Conservation (phyloP, 2,113 vertebrate species). For the Etheostoma spectabile region DNA sequence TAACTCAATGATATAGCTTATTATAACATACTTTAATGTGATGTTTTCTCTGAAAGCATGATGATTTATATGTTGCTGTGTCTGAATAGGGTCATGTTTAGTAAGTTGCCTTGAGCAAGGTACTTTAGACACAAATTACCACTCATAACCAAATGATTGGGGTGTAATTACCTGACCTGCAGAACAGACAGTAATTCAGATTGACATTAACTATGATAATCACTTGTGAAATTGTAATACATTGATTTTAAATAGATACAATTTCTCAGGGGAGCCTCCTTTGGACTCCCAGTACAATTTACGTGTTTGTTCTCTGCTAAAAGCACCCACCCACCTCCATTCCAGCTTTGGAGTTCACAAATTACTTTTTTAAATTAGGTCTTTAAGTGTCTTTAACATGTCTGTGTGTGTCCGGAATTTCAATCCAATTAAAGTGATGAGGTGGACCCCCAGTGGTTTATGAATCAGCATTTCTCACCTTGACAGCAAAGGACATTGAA, state of each 20-base stretch:
- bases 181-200: conserved; percentile 16
- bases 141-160: background rate
- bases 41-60: background rate
- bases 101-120: background rate
- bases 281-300: background rate
- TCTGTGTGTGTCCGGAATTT: background rate
- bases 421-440: conserved; percentile 12
- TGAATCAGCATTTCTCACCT: conserved; percentile 48
- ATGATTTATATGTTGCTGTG: background rate
- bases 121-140: conserved; percentile 14
- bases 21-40: background rate
- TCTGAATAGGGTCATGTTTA: background rate
- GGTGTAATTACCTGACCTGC: conserved; percentile 13
- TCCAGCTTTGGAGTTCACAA: background rate
- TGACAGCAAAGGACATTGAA: conserved; percentile 54
- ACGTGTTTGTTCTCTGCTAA: background rate
- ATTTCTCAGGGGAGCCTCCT: conserved; percentile 19
- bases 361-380: background rate
- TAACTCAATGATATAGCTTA: background rate
- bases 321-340: background rate
- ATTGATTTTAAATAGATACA: conserved; percentile 12
- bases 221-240: conserved; percentile 15
- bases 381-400: background rate
- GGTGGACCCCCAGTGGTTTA: background rate
- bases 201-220: conserved; percentile 44